Conservation (phyloP, 2,888 invertebrate species). For the Synanthedon formicaeformis region DNA sequence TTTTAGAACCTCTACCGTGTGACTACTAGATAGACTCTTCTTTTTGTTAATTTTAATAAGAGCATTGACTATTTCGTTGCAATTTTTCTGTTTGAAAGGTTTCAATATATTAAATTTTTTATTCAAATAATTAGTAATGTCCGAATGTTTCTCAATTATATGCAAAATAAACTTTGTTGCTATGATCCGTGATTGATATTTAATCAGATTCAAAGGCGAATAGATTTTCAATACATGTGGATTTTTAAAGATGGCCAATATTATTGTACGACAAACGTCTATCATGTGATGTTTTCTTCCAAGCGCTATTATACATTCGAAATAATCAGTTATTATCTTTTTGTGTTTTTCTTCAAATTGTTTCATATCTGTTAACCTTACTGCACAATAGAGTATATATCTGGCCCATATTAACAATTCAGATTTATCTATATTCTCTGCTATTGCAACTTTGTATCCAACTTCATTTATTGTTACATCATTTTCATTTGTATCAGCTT, state of each 20-base stretch:
- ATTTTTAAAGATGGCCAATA: constrained; percentile 45
- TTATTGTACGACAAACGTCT: constrained; percentile 35
- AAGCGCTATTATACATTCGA: constrained; percentile 36
- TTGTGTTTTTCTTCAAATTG: constrained; percentile 28
- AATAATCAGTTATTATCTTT: constrained; percentile 33
- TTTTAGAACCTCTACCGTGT: constrained; percentile 51
- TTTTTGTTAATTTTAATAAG: constrained; percentile 57
- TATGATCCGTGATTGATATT: constrained; percentile 26
- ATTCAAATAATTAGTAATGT: constrained; percentile 38
- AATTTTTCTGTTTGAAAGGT: constrained; percentile 68
- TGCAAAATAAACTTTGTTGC: constrained; percentile 46
- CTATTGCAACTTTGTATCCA: constrained; percentile 27
- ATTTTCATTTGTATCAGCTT: constrained; percentile 20
- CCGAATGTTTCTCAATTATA: constrained; percentile 30
- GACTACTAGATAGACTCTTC: constrained; percentile 36
- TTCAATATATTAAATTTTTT: constrained; percentile 43
- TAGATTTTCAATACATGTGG: constrained; percentile 49
- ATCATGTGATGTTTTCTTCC: constrained; percentile 37
- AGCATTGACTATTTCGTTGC: constrained; percentile 48
- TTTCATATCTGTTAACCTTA: constrained; percentile 39
- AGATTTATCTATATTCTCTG: constrained; percentile 32
- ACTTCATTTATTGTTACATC: constrained; percentile 26
- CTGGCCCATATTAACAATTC: constrained; percentile 52
- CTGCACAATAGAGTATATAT: constrained; percentile 47
- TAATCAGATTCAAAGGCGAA: constrained; percentile 38